Base-by-base conservation (phyloP, 2,113 vertebrate genomes). In the Boulengeromyrus knoepffleri region DNA sequence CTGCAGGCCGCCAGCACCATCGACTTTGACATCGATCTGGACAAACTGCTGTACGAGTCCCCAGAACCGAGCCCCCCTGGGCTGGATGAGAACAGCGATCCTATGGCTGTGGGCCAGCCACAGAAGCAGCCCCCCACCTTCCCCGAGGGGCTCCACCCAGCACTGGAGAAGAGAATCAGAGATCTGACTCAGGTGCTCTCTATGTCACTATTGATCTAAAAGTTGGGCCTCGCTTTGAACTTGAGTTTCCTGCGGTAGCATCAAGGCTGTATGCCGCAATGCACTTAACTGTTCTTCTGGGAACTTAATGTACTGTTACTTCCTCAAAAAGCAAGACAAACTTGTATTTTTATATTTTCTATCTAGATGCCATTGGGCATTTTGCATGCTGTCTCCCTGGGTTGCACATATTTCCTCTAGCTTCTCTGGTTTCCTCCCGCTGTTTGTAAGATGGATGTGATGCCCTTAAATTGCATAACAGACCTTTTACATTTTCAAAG, bases 21-120 rank as follows among this genome's bases (percentile, higher is more conserved):
- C 92, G 97, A 98, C 91, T 92, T 98, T 85, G 97, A 98, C 5
- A 95, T 98, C 0, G 97, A 99, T 88, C 93, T 97, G 88, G 98
- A 98, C 89, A 94, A 95, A 53, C 94, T 98, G 2, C 95, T 98
- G 83, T 96, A 95, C 0, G 97, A 96, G 50, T 96, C 96, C 77
- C 95, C 96, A 0, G 95, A 94, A 90, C 93, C 94, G 87, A 97
- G 96, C 5, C 96, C 96, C 85, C 94, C 95, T 49, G 95, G 96
- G 0, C 90, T 91, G 92, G 96, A 96, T 77, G 95, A 96, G 19
- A 96, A 95, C 80, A 95, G 94, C 0, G 92, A 96, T 62, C 88
- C 87, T 87, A 84, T 50, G 17, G 91, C 93, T 0, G n/a, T 24
- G 6, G 93, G 90, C 89, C 95, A 95, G 87, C 95, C 95, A 1